phyloP scores from a whole-genome alignment of 2,888 invertebrate genomes.

The Amphipyra berbera region DNA sequence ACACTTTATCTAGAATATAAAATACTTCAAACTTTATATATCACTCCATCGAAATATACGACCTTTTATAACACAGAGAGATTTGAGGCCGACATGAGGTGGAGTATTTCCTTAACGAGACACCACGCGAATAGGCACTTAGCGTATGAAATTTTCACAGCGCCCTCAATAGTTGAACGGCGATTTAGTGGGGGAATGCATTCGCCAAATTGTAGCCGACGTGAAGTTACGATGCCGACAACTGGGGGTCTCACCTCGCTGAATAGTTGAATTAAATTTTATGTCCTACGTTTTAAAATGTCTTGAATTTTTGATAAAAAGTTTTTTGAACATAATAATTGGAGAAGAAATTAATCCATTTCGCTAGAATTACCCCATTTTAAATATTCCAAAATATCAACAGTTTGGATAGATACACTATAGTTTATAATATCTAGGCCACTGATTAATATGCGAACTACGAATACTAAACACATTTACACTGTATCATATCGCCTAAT shows the following conservation, averaged over 20 bases:
- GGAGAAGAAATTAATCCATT: not conserved
- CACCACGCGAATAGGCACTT: constrained; percentile 75
- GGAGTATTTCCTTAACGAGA: constrained; percentile 75
- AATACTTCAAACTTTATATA: constrained; percentile 30
- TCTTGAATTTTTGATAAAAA: constrained; percentile 12
- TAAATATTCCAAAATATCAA: too few relatives aligned
- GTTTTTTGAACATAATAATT: not conserved
- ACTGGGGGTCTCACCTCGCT: constrained; percentile 53
- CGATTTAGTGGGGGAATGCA: constrained; percentile 79
- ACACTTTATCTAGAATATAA: constrained; percentile 18
- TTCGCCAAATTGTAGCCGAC: constrained; percentile 75
- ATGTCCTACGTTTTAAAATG: constrained; percentile 18
- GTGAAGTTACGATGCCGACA: constrained; percentile 59
- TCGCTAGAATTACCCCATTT: too few relatives aligned
- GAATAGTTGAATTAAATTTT: constrained; percentile 32
- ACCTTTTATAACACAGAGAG: constrained; percentile 57
- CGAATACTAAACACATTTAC: constrained; percentile 9
- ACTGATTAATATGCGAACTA: not conserved
- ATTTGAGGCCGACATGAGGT: constrained; percentile 63
- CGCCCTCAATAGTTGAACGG: constrained; percentile 75
- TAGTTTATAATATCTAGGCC: not conserved
- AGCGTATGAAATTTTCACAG: constrained; percentile 82
- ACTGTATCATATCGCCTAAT: constrained; percentile 39
- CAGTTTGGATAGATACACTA: too few relatives aligned
- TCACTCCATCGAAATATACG: constrained; percentile 44